Conservation (phyloP, 2,888 invertebrate genomes). For the Apantesis nais region DNA sequence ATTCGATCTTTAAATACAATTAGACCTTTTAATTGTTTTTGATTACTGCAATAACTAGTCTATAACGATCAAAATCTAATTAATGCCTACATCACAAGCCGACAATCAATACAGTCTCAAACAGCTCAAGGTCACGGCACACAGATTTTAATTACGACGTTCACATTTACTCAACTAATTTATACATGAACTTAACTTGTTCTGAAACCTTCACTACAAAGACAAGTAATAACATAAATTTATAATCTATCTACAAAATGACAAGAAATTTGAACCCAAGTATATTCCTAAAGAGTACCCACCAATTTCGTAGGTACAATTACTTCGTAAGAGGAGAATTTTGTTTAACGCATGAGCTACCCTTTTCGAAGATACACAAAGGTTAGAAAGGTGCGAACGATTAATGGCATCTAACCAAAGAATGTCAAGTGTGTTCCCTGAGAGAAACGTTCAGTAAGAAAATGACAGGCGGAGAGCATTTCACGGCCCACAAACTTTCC, state of each 20-base stretch:
- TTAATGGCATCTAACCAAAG: conserved; percentile 61
- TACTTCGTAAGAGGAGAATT: conserved; percentile 30
- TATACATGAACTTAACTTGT: conserved; percentile 39
- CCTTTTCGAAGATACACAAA: conserved; percentile 33
- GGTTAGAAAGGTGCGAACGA: conserved; percentile 43
- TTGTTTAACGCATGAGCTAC: conserved; percentile 29
- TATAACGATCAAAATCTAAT: not conserved
- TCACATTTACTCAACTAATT: conserved; percentile 36
- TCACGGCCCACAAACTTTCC: conserved; percentile 83
- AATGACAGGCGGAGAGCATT: conserved; percentile 76
- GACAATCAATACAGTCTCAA: conserved; percentile 30
- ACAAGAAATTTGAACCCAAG: not conserved
- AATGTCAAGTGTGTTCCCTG: conserved; percentile 66
- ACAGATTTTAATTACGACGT: conserved; percentile 36
- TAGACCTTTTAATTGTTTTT: not conserved
- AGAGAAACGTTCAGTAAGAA: conserved; percentile 70
- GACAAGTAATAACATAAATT: conserved; percentile 29
- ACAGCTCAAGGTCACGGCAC: conserved; percentile 17
- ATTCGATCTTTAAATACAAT: not conserved
- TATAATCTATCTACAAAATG: conserved; percentile 29
- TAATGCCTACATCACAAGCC: not conserved
- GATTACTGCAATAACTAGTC: not conserved
- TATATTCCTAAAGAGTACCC: conserved; percentile 25
- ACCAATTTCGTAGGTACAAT: conserved; percentile 27
- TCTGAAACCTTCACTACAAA: conserved; percentile 40